Evolutionary conservation across 2,113 vertebrate species (phyloP).

Genomic region (Ia io): DNA sequence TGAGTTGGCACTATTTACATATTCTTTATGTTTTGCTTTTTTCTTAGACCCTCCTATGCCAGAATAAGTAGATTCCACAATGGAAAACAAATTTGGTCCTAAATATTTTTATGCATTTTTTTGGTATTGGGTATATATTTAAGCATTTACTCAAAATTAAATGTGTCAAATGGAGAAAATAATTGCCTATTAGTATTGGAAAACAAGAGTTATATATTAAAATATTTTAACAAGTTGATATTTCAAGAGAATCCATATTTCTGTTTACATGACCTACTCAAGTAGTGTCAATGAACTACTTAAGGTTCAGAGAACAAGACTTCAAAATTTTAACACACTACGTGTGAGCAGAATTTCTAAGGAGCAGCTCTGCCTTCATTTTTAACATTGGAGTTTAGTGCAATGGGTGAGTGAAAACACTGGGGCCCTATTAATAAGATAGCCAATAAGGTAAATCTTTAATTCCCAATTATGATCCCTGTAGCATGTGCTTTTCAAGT

Average conservation of each 20-base stretch:
- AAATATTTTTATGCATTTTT: not conserved
- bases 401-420: not conserved
- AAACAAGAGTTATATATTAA: not conserved
- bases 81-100: not conserved
- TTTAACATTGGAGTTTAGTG: not conserved
- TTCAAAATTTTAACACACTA: not conserved
- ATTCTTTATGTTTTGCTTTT: not conserved
- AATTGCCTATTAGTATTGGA: not conserved
- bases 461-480: not conserved
- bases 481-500: not conserved
- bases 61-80: not conserved
- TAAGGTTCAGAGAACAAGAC: not conserved
- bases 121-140: not conserved
- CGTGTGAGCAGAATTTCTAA: not conserved
- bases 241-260: not conserved
- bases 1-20: not conserved
- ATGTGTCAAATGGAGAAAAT: not conserved
- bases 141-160: not conserved
- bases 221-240: not conserved
- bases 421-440: not conserved
- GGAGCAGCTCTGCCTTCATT: not conserved
- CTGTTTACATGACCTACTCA: not conserved
- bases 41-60: not conserved
- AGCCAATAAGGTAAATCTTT: not conserved
- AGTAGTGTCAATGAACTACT: not conserved